These are phyloP conservation scores for Erebia palarica DNA, from an alignment of 2,888 invertebrate genomes.

Conservation along the genomic window DNA sequence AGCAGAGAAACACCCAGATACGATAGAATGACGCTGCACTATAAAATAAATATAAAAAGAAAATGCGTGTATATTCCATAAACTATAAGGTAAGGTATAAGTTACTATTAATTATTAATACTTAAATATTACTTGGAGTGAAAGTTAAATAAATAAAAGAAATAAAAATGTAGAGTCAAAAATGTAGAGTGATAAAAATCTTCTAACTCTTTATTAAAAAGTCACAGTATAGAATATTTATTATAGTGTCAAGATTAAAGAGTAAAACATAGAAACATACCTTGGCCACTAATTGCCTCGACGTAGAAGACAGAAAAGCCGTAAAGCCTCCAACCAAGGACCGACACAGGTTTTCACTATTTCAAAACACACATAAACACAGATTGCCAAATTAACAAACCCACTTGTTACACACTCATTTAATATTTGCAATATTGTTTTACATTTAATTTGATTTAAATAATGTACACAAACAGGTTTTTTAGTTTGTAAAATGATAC, in stretches of 20 bases:
- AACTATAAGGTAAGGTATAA: too few relatives aligned
- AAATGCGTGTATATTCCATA: too few relatives aligned
- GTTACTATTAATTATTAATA: not conserved
- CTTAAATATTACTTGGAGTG: not conserved
- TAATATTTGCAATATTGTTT: slow-evolving; percentile 24
- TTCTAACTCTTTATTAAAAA: not conserved
- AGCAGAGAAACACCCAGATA: too few relatives aligned
- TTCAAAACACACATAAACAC: slow-evolving; percentile 58
- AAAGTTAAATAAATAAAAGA: not conserved
- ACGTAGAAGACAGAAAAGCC: slow-evolving; percentile 58
- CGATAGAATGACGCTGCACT: too few relatives aligned
- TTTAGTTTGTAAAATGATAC: slow-evolving; percentile 33
- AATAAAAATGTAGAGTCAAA: not conserved
- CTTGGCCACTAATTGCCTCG: slow-evolving; percentile 55
- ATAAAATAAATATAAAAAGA: too few relatives aligned
- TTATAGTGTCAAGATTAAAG: not conserved
- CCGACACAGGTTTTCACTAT: slow-evolving; percentile 69
- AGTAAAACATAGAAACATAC: slow-evolving; percentile 34
- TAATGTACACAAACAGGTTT: slow-evolving; percentile 56
- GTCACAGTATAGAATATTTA: too few relatives aligned
- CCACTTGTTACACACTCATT: slow-evolving; percentile 42
- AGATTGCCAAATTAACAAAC: slow-evolving; percentile 42
- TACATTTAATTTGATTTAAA: slow-evolving; percentile 19
- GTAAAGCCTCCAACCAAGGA: slow-evolving; percentile 78
- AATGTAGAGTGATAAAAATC: not conserved